Conservation (phyloP, 2,888 invertebrate species). For the Norana najaformis region DNA sequence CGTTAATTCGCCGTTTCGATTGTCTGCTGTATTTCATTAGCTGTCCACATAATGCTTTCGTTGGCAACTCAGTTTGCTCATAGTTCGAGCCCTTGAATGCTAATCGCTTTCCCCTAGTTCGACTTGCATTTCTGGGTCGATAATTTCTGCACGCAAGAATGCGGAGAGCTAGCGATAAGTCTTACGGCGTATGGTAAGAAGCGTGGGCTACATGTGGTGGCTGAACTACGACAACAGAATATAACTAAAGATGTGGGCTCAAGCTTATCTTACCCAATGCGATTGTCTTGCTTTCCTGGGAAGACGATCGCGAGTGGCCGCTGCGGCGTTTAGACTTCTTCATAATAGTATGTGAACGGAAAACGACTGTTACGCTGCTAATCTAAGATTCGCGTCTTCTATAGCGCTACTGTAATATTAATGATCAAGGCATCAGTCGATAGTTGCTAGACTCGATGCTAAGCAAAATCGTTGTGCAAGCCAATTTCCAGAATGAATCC, state of each 20-base stretch:
- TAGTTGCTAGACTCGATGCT: too few species aligned
- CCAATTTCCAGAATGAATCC: too few species aligned
- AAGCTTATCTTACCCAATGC: not conserved
- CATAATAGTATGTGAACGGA: not conserved
- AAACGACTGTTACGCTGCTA: not conserved
- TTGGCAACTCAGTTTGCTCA: not conserved
- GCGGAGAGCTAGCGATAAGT: not conserved
- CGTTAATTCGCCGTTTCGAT: not conserved
- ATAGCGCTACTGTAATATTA: too few species aligned
- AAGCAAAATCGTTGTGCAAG: too few species aligned
- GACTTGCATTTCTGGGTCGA: not conserved
- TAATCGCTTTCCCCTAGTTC: slow-evolving; percentile 1
- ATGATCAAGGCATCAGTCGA: too few species aligned
- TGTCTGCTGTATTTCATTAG: not conserved
- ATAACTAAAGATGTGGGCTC: not conserved
- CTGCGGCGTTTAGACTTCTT: not conserved
- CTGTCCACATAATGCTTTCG: not conserved
- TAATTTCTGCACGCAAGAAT: not conserved
- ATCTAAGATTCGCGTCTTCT: too few species aligned
- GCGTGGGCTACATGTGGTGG: not conserved
- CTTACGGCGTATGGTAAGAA: not conserved
- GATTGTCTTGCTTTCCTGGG: not conserved
- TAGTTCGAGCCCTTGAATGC: slow-evolving; percentile 4
- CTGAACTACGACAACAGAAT: not conserved
- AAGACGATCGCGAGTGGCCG: not conserved